A percentile compares a stretch with the other conserved stretches of the same genome.
Evolutionary conservation across 1,140 invertebrate species (phyloP).

Genomic region (Listronotus bonariensis): DNA sequence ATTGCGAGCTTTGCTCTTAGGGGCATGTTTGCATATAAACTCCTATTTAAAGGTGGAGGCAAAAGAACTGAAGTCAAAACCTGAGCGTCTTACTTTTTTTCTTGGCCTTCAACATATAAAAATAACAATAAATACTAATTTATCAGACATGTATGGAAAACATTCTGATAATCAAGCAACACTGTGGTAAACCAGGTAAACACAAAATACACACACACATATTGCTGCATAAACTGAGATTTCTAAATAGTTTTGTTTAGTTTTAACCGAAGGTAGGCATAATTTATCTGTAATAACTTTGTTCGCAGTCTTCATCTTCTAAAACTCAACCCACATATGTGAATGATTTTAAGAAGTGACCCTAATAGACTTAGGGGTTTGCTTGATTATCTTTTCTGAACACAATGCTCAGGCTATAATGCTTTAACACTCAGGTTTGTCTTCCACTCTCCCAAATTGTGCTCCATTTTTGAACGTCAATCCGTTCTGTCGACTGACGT

Average conservation of each 20-base stretch:
- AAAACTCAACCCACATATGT: constrained; percentile 33
- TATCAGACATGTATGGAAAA: no score
- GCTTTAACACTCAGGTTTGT: constrained; percentile 43
- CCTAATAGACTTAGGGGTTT: constrained; percentile 50
- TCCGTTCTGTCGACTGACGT: constrained; percentile 22
- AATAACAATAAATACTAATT: not conserved
- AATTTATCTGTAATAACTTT: constrained; percentile 32
- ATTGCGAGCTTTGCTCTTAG: no score
- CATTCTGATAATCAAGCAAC: no score
- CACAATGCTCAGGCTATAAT: constrained; percentile 48
- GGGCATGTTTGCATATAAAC: no score
- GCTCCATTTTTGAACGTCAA: constrained; percentile 29
- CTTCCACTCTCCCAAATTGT: constrained; percentile 25
- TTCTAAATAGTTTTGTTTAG: constrained; percentile 46
- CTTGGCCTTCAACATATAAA: no score
- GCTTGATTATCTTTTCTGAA: constrained; percentile 50
- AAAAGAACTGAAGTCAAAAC: no score
- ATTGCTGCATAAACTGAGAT: not conserved
- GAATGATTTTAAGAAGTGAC: constrained; percentile 47
- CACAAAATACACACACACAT: no score
- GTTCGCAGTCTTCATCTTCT: constrained; percentile 36
- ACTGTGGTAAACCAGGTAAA: no score
- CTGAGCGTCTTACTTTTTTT: no score
- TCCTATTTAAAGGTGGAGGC: no score
- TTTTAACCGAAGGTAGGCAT: constrained; percentile 42